Base-by-base conservation (phyloP, 2,888 invertebrate genomes). In the Acrocyrtus sp. region DNA sequence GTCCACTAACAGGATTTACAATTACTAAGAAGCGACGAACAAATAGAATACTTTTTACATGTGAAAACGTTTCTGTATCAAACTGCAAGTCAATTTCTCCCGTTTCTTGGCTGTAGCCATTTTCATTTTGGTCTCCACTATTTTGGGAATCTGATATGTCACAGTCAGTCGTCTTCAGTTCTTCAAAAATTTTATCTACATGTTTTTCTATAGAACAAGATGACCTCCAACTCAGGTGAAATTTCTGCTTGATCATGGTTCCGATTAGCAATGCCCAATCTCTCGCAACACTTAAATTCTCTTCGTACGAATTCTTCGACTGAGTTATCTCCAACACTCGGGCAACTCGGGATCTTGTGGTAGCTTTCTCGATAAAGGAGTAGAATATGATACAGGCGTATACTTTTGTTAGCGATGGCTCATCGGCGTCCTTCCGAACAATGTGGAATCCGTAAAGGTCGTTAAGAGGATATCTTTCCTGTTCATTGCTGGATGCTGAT, bases 1-100 rank as follows among this genome's bases (percentile, higher is more conserved):
- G 90, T 0, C 98, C 98, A 60, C 96, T 95, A 83, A 94, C 93
- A 0, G 98, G 98, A 86, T 98, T 98, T 65, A 98, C 86, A 56
- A 98, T 86, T 22, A 97, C 88, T 66, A 97, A 86, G 63, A 95
- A 83, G 82, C 90, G 90, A 81, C 69, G 61, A 10, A 17, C 26
- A 50, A 70, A 70, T 17, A 70, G 48, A n/a, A 70, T 15, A 3
- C 45, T 56, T 57, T 27, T 47, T 3, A 3, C 24, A 2, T 48
- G 15, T 8, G 41, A n/a, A 34, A 56, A 70, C 15, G 19, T 27
- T 41, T 34, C 62, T 22, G 48, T 50, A 26, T 34, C 41, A 34
- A 70, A 62, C 0, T 54, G 22, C 29, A 68, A 53, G 34, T 54
- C 41, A 19, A 53, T 22, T 50, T 45, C 45, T n/a, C n/a, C 12